Conservation (phyloP, 1,140 invertebrate genomes). For the Parasteatoda tepidariorum region DNA sequence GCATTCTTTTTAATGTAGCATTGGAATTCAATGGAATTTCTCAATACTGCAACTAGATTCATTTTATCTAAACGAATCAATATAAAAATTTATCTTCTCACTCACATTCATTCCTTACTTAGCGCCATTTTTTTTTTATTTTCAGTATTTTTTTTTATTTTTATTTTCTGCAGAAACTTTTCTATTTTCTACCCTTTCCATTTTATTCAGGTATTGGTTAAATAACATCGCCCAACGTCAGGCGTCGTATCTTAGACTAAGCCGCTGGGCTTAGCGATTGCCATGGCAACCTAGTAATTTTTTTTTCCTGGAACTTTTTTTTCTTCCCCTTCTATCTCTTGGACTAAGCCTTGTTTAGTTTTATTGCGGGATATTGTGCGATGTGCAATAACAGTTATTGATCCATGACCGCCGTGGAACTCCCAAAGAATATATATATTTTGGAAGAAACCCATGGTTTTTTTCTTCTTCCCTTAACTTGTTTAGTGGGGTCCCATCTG, state of each 20-base stretch:
- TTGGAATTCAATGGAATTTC: too few relatives aligned
- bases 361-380: constrained; percentile 38
- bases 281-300: constrained; percentile 34
- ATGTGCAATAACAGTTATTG: constrained; percentile 31
- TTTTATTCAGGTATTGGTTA: constrained; percentile 40
- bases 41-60: too few relatives aligned
- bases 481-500: not conserved
- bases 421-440: not conserved
- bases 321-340: not conserved
- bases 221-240: constrained; percentile 25
- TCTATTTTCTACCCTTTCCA: not conserved
- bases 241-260: constrained; percentile 21
- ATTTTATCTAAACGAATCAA: too few relatives aligned
- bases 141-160: too few relatives aligned
- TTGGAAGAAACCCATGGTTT: not conserved
- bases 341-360: constrained; percentile 41
- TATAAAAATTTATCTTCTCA: too few relatives aligned
- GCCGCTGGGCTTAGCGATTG: constrained; percentile 39
- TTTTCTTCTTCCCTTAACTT: not conserved
- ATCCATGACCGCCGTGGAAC: not conserved
- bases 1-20: too few relatives aligned
- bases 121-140: too few relatives aligned
- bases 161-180: too few relatives aligned
- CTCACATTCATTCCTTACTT: too few relatives aligned
- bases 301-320: constrained; percentile 4